These are phyloP conservation scores for Hyalella azteca DNA, from an alignment of 2,888 invertebrate genomes.

Conservation along the genomic window DNA sequence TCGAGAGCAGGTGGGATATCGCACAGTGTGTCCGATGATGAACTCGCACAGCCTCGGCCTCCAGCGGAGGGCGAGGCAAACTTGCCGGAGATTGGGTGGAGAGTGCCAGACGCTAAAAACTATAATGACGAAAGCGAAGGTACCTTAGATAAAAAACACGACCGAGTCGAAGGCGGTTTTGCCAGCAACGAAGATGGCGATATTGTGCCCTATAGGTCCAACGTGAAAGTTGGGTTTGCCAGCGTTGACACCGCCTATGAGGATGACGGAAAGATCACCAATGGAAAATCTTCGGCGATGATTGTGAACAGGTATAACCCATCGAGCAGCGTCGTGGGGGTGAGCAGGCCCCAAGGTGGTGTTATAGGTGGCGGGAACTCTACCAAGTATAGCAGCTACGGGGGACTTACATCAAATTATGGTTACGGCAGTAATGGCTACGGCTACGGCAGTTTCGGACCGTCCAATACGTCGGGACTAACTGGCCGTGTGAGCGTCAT, in stretches of 20 bases:
- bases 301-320: not conserved
- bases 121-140: not conserved
- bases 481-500: conserved; percentile 26
- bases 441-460: not conserved
- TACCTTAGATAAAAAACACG: not conserved
- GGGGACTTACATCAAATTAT: no score
- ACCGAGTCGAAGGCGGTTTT: not conserved
- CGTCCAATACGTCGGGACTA: not conserved
- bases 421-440: not conserved
- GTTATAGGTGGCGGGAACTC: conserved; percentile 2
- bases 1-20: conserved; percentile 24
- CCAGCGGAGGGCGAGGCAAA: not conserved
- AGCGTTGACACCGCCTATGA: not conserved
- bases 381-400: not conserved
- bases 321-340: conserved; percentile 9
- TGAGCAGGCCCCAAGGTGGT: conserved; percentile 13
- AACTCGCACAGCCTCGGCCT: not conserved
- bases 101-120: not conserved
- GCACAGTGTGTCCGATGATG: conserved; percentile 30
- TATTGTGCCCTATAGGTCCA: not conserved
- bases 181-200: not conserved
- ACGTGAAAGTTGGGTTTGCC: not conserved
- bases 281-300: not conserved
- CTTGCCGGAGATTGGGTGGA: conserved; percentile 11
- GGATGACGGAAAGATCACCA: not conserved